A percentile compares a stretch with the other conserved stretches of the same genome.
Conservation (phyloP, 2,113 vertebrate species). For the Hipposideros armiger region DNA sequence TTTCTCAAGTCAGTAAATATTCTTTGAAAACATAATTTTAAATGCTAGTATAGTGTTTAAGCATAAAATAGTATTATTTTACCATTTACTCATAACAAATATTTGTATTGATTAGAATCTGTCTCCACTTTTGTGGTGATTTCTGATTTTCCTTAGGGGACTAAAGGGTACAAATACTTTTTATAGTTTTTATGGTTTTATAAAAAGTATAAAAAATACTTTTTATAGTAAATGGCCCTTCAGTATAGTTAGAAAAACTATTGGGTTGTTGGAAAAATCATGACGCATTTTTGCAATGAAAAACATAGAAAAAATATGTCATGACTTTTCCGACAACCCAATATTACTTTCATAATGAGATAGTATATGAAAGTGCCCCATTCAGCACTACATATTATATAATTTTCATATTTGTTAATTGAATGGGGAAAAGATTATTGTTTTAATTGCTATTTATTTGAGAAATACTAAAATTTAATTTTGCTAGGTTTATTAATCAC, state of each 20-base stretch:
- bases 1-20: background rate
- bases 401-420: background rate
- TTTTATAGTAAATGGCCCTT: background rate
- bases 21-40: background rate
- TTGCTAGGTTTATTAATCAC: background rate
- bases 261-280: too few species aligned
- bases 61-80: background rate
- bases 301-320: too few species aligned
- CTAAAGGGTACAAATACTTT: background rate
- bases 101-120: background rate
- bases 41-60: background rate
- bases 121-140: background rate
- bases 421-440: background rate
- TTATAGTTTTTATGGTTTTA: background rate
- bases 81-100: background rate
- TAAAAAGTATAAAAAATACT: background rate
- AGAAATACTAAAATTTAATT: background rate
- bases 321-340: too few species aligned
- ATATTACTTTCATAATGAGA: background rate
- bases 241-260: background rate
- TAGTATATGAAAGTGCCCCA: background rate
- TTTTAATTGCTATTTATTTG: constrained; percentile 20
- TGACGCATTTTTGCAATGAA: too few species aligned
- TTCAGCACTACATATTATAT: background rate
- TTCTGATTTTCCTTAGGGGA: background rate